Evolutionary conservation across 2,888 invertebrate genomes (phyloP), one percentile per base, ranked within the genome.

Genomic region (Coleophora deauratella): DNA sequence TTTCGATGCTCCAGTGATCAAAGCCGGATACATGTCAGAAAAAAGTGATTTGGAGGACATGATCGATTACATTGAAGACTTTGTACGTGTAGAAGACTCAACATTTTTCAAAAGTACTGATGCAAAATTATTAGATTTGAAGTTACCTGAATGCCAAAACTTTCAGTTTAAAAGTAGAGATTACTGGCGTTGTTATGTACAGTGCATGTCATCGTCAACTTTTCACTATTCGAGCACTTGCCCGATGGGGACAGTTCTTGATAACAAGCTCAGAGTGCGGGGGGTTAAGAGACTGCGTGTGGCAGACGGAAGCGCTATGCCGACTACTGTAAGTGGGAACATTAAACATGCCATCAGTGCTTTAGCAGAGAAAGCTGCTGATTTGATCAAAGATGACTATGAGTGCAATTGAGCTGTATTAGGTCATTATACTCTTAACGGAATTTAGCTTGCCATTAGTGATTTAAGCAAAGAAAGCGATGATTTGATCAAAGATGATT

Each of bases 241-340:
- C 40, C 91, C 91, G 58, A 92, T 94, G 93, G 93, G 92, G 0
- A 87, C 90, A 0, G 93, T 93, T 1, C 90, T 93, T 0, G 90
- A 91, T 65, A 82, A 88, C 0, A 66, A 27, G n/a, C 27, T 35
- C 10, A 10, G 35, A 7, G 27, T 35, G 10, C 15, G 11, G 2
- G 35, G 35, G 11, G 27, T 35, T 1, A 6, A 3, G 3, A 21
- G 12, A 10, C 12, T 35, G 11, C 35, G 35, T 35, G 63, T 68
- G 3, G 62, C 48, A 0, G 70, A 70, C 39, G 58, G 59, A 9
- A 69, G 70, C 37, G 47, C 63, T 1, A 68, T 91, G 82, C 90
- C 90, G 0, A 66, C 66, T n/a, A 84, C 87, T 0, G 70, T 79
- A 0, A 85, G 87, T 1, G 89, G 88, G 0, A 87, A 88, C 50